These are phyloP conservation scores for Spermophilus dauricus DNA, from an alignment of 2,113 vertebrate species.

Conservation along the genomic window DNA sequence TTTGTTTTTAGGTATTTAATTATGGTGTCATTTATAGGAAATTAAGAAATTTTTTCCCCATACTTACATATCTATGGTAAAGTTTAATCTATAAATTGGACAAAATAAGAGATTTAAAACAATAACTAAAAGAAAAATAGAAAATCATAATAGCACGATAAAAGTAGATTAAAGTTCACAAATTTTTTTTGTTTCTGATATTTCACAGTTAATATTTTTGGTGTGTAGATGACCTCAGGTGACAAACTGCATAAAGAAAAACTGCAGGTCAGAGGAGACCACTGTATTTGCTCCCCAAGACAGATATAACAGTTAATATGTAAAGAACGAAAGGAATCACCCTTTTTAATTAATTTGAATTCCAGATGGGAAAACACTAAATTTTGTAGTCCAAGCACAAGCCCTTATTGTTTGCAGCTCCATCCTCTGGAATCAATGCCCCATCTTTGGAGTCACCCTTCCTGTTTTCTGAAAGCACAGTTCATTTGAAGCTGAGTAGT, in stretches of 20 bases:
- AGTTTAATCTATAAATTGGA: no score
- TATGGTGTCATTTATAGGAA: background rate
- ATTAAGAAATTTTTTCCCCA: background rate
- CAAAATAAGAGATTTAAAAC: no score
- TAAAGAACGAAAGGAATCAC: background rate
- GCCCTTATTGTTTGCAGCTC: no score
- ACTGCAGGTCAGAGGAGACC: background rate
- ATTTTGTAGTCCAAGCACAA: background rate
- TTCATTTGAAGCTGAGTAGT: background rate
- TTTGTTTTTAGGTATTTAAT: conserved; percentile 32
- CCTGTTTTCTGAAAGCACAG: background rate
- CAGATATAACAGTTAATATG: background rate
- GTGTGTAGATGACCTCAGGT: no score
- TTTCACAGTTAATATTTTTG: no score
- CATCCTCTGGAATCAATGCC: background rate
- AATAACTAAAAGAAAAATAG: no score
- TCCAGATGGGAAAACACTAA: background rate
- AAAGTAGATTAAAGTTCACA: no score
- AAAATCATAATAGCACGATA: no score
- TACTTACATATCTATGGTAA: no score
- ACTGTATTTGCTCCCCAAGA: background rate
- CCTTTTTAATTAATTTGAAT: no score
- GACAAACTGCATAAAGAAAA: no score
- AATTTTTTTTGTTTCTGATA: no score
- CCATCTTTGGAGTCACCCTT: background rate